Percentiles rank a stretch among this genome's conserved stretches.
These are phyloP conservation scores for Stomatorhinus walkeri DNA, from an alignment of 2,797 vertebrate genomes.

Conservation along the genomic window DNA sequence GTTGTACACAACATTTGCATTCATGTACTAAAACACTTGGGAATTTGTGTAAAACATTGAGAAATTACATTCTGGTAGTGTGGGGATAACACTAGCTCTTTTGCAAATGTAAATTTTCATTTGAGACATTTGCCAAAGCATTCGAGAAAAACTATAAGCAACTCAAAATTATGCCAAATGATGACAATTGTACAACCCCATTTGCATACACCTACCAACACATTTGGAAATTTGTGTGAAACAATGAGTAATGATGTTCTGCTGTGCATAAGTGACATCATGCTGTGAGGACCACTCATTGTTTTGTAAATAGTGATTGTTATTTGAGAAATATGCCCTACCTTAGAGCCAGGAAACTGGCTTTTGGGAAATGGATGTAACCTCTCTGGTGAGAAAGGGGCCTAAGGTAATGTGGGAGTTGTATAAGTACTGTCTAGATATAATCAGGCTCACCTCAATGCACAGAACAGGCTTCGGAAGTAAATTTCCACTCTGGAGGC, in stretches of 20 bases:
- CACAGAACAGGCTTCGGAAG: not conserved
- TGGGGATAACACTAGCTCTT: too few species aligned
- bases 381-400: not conserved
- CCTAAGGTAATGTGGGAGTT: not conserved
- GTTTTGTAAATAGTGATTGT: not conserved
- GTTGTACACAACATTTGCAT: too few species aligned
- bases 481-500: too few species aligned
- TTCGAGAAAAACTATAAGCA: not conserved
- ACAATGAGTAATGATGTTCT: not conserved
- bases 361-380: not conserved
- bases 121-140: not conserved
- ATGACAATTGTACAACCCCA: not conserved
- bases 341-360: not conserved
- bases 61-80: too few species aligned
- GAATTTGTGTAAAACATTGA: too few species aligned
- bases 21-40: too few species aligned
- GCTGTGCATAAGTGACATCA: not conserved
- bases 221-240: not conserved
- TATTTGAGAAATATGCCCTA: not conserved
- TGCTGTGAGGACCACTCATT: not conserved
- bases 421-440: not conserved
- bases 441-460: not conserved
- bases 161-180: not conserved
- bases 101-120: not conserved
- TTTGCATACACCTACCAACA: not conserved